Evolutionary conservation across 2,113 vertebrate genomes (phyloP).

Genomic region (Peromyscus leucopus): DNA sequence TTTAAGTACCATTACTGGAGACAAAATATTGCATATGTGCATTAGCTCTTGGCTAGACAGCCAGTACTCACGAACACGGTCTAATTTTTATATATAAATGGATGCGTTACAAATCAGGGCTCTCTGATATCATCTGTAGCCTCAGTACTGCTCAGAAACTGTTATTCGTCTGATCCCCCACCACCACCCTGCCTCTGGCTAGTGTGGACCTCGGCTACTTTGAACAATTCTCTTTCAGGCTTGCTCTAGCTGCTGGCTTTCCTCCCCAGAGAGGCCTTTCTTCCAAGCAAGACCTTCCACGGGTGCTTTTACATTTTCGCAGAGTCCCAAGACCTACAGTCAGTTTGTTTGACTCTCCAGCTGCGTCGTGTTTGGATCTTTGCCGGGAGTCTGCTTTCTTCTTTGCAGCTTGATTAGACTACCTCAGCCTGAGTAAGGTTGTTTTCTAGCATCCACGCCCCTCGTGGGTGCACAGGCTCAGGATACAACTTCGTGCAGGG

Average conservation of each 20-base stretch:
- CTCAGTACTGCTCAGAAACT: slow-evolving; percentile 35
- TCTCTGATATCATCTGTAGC: slow-evolving; percentile 43
- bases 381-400: not conserved
- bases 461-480: not conserved
- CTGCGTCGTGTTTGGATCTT: not conserved
- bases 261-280: not conserved
- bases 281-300: not conserved
- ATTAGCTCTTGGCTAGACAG: slow-evolving; percentile 81
- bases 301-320: not conserved
- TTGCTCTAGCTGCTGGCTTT: not conserved
- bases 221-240: not conserved
- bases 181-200: not conserved
- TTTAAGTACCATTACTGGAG: slow-evolving; percentile 80
- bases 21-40: slow-evolving; percentile 78
- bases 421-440: not conserved
- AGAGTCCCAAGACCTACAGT: not conserved
- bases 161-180: slow-evolving; percentile 55
- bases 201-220: not conserved
- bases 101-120: slow-evolving; percentile 61
- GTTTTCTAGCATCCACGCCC: not conserved
- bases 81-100: slow-evolving; percentile 79
- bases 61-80: slow-evolving; percentile 47
- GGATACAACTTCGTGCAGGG: not conserved
- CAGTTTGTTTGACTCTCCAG: not conserved
- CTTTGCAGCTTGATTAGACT: not conserved